Evolutionary conservation across 2,888 invertebrate genomes (phyloP), one percentile per base, ranked within the genome.

Genomic region (Zelleria hepariella): DNA sequence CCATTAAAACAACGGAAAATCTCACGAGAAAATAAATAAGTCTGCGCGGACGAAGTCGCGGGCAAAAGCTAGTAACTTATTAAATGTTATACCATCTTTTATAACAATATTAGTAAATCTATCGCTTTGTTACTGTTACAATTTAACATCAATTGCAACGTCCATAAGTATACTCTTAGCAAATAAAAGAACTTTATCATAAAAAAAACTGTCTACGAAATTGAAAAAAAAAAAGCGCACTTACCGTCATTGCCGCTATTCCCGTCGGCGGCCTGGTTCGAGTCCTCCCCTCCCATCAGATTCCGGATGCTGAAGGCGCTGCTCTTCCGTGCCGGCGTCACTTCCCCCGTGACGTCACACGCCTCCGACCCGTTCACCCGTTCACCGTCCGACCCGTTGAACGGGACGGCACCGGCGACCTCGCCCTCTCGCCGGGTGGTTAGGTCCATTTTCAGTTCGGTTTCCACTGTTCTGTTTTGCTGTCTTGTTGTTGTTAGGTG

Each of bases 241-340:
- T 77, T 63, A 86, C 87, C 86, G 72, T 84, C 80, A 64, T 64
- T 77, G 32, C 71, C 62, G 63, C 74, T 77, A 20, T 68, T 75
- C 52, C 80, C 82, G 75, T 82, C 82, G 74, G 83, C 67, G 53
- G 78, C 64, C 47, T 73, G 72, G 56, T 80, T 80, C 24, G 73
- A 72, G 61, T 85, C 84, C 58, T 77, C 85, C 0, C 75, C 77
- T n/a, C 86, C 86, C 18, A 88, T 80, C 49, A 88, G 69, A 63
- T 82, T 82, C 72, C 88, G 74, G 65, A 88, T 88, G 66, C 79
- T 87, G 67, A 88, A 88, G 62, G 82, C 82, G 65, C 62, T 85
- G 52, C 77, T 80, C 69, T 86, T 88, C 71, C 80, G 73, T 42
- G 75, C 65, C 32, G 72, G 61, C 21, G 74, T 72, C 66, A 80